Conservation (phyloP, 1,140 invertebrate species). For the Drosophila subobscura region DNA sequence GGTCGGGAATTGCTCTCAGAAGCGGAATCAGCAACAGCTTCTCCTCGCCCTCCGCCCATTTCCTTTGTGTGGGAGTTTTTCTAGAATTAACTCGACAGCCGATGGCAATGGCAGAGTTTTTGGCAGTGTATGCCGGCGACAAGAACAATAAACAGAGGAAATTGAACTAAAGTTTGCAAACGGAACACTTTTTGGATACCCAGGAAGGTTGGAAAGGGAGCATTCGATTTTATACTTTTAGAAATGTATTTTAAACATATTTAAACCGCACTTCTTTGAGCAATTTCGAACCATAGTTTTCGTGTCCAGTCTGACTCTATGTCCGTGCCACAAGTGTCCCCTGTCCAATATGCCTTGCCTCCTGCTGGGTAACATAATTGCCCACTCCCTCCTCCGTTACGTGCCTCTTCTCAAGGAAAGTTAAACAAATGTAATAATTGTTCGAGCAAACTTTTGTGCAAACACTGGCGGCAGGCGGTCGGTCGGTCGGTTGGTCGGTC, state of each 20-base stretch:
- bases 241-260: too few species aligned
- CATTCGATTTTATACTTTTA: too few species aligned
- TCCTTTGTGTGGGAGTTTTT: slow-evolving; percentile 44
- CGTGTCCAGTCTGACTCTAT: not conserved
- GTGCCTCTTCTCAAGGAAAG: slow-evolving; percentile 40
- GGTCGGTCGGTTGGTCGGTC: slow-evolving; percentile 19
- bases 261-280: too few species aligned
- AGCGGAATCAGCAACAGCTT: slow-evolving; percentile 49
- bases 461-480: slow-evolving; percentile 54
- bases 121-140: slow-evolving; percentile 30
- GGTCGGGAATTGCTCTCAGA: slow-evolving; percentile 23
- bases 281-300: not conserved
- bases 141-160: slow-evolving; percentile 47
- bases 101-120: slow-evolving; percentile 20
- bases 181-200: not conserved
- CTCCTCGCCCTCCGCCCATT: slow-evolving; percentile 4
- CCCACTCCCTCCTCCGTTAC: slow-evolving; percentile 17
- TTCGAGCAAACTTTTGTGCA: slow-evolving; percentile 75
- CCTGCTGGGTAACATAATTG: slow-evolving; percentile 36
- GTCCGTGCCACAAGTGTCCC: too few species aligned
- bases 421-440: slow-evolving; percentile 82
- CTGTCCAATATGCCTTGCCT: not conserved
- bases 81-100: slow-evolving; percentile 61
- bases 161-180: not conserved
- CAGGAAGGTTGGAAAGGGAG: not conserved